Conservation (phyloP, 2,888 invertebrate species). For the Xanthostigma xanthostigma region DNA sequence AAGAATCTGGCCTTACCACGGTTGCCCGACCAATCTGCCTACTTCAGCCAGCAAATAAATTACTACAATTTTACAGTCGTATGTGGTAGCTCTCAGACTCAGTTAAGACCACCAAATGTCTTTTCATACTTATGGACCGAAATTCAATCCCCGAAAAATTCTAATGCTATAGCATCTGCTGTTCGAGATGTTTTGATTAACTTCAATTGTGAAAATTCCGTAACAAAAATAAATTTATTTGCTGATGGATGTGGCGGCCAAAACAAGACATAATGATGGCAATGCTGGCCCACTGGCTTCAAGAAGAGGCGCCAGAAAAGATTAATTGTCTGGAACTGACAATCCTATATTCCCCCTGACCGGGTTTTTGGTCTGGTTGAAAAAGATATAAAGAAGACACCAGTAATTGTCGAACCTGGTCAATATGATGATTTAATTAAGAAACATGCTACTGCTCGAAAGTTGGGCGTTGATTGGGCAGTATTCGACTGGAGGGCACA, state of each 20-base stretch:
- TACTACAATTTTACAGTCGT: conserved; percentile 8
- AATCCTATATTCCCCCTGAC: neutral
- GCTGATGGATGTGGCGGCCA: conserved; percentile 7
- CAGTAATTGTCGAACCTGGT: neutral
- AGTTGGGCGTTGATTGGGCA: neutral
- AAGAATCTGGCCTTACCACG: conserved; percentile 6
- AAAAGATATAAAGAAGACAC: neutral
- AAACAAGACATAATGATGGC: conserved; percentile 4
- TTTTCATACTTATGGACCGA: too few species aligned
- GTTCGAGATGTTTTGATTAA: neutral
- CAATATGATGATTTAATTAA: neutral
- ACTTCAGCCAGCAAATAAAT: conserved; percentile 7
- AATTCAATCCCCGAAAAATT: conserved; percentile 4
- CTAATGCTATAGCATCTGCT: conserved; percentile 5
- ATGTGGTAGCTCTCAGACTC: neutral
- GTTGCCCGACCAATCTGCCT: conserved; percentile 6
- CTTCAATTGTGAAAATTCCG: too few species aligned
- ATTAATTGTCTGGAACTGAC: too few species aligned
- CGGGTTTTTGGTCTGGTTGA: neutral
- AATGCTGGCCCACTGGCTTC: conserved; percentile 6
- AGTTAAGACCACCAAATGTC: too few species aligned
- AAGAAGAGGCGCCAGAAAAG: neutral
- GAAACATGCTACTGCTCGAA: neutral
- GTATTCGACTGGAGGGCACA: neutral
- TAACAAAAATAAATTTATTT: conserved; percentile 1